Conservation (phyloP, 1,140 invertebrate species). For the Grapholita molesta region DNA sequence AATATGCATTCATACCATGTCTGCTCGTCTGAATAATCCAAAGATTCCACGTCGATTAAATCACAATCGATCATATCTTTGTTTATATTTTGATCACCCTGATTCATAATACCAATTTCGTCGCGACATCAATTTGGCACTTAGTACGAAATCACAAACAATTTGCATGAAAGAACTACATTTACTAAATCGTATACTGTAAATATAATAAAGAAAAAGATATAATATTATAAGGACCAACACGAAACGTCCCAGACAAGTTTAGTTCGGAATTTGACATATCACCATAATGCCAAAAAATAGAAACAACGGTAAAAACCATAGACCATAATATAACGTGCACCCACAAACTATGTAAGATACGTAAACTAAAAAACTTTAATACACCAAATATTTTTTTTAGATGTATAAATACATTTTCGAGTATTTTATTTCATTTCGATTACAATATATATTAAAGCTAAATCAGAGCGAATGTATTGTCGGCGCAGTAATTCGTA, state of each 20-base stretch:
- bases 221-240: slow-evolving; percentile 51
- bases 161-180: slow-evolving; percentile 59
- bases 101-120: slow-evolving; percentile 67
- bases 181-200: slow-evolving; percentile 56
- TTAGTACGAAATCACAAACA: slow-evolving; percentile 58
- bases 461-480: too few relatives aligned
- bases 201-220: slow-evolving; percentile 63
- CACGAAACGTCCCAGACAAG: slow-evolving; percentile 64
- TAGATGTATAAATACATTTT: background rate
- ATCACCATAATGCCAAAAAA: slow-evolving; percentile 59
- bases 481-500: too few relatives aligned
- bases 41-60: slow-evolving; percentile 72
- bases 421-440: too few relatives aligned
- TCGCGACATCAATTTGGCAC: slow-evolving; percentile 74
- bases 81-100: slow-evolving; percentile 76
- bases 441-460: background rate
- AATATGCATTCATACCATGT: slow-evolving; percentile 54
- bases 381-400: background rate
- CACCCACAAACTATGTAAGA: too few relatives aligned
- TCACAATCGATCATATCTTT: slow-evolving; percentile 76
- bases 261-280: slow-evolving; percentile 73
- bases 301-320: slow-evolving; percentile 64
- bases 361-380: background rate
- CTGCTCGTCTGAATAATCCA: slow-evolving; percentile 72
- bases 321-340: slow-evolving; percentile 42